These are phyloP conservation scores for Pseudopipra pipra DNA, from an alignment of 2,113 vertebrate species.

Conservation along the genomic window DNA sequence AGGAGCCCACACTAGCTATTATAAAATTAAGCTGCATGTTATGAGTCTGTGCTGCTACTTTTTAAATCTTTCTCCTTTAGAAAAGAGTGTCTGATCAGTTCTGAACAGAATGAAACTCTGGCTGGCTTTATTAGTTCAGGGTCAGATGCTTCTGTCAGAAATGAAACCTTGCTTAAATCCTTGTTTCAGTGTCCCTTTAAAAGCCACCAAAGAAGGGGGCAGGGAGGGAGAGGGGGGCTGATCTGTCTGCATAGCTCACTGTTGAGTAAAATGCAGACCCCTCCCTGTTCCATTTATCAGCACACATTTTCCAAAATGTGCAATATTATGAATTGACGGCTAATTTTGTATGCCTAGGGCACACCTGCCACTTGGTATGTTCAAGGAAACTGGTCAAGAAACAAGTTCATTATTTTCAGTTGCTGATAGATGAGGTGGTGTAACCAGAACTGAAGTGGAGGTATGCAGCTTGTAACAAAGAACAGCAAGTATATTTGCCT, in stretches of 20 bases:
- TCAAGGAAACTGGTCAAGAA: slow-evolving; percentile 8
- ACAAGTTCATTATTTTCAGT: not conserved
- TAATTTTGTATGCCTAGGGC: not conserved
- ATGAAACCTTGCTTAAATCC: not conserved
- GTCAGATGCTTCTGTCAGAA: not conserved
- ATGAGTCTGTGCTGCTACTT: not conserved
- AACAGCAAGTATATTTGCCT: not conserved
- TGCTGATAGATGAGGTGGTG: not conserved
- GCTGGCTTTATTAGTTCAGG: not conserved
- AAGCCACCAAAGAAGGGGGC: not conserved
- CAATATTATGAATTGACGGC: not conserved
- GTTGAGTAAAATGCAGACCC: not conserved
- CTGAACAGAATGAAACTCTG: not conserved
- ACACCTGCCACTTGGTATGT: not conserved
- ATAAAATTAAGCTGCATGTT: not conserved
- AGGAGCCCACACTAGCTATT: not conserved
- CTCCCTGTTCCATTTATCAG: not conserved
- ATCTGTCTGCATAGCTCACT: not conserved
- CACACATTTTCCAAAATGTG: not conserved
- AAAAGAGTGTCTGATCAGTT: not conserved
- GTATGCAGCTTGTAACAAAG: not conserved
- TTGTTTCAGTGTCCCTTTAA: not conserved
- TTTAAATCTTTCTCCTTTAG: not conserved
- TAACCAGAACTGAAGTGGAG: not conserved
- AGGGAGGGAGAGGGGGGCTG: not conserved